These are phyloP conservation scores for Danio kyathit DNA, from an alignment of 2,797 vertebrate species.

Conservation along the genomic window DNA sequence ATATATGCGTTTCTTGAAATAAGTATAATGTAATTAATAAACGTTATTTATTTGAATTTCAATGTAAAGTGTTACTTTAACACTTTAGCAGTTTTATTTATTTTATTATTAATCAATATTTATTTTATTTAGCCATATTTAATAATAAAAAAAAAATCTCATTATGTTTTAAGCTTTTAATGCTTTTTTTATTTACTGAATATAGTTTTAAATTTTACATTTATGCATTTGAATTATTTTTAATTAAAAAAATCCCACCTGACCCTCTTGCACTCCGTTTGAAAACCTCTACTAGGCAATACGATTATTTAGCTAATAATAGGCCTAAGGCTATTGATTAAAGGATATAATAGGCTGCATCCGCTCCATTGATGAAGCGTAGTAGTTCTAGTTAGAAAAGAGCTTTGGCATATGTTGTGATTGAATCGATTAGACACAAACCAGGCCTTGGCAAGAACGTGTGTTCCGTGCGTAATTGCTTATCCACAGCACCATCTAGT, in stretches of 20 bases:
- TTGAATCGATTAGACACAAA: conserved; percentile 21
- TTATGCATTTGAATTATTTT: background rate
- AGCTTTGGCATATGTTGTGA: background rate
- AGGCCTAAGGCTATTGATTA: background rate
- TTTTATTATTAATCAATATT: too few relatives aligned
- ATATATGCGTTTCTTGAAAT: too few relatives aligned
- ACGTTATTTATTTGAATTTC: too few relatives aligned
- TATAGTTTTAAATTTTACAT: too few relatives aligned
- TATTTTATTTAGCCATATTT: too few relatives aligned
- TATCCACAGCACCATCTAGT: conserved; percentile 41
- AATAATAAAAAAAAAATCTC: too few relatives aligned
- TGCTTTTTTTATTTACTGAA: too few relatives aligned
- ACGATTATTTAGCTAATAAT: background rate
- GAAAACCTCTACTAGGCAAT: background rate
- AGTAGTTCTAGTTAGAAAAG: background rate
- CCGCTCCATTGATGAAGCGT: background rate
- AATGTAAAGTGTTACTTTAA: too few relatives aligned
- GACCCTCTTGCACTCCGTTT: background rate
- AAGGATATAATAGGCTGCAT: background rate
- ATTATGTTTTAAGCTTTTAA: too few relatives aligned
- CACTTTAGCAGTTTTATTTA: too few relatives aligned
- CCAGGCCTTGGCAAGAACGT: background rate
- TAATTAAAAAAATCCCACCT: too few relatives aligned
- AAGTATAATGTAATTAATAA: too few relatives aligned
- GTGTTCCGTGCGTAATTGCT: conserved; percentile 12